A percentile compares a stretch with the other conserved stretches of the same genome.
Evolutionary conservation across 2,113 vertebrate genomes (phyloP).

Genomic region (Blennius ocellaris): DNA sequence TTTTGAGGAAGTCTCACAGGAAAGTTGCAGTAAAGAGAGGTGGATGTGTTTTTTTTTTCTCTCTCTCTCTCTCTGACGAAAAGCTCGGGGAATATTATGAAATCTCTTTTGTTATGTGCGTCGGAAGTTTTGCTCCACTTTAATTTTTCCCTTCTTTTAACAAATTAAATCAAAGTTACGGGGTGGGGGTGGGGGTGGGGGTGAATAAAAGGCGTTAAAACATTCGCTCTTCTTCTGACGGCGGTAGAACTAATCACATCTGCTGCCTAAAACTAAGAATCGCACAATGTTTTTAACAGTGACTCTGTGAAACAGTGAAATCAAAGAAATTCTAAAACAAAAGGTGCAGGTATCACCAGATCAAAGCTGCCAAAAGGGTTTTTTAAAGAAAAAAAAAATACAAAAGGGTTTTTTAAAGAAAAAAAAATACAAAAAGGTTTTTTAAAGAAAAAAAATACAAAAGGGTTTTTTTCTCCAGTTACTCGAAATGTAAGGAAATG

Average conservation of each 20-base stretch:
- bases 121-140: conserved; percentile 26
- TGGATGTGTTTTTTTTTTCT: conserved; percentile 56
- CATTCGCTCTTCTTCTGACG: background rate
- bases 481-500: too few species aligned
- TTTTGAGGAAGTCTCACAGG: conserved; percentile 66
- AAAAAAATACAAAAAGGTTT: too few species aligned
- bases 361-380: too few species aligned
- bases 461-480: too few species aligned
- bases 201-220: background rate
- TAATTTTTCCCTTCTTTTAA: conserved; percentile 16
- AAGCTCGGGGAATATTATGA: conserved; percentile 65
- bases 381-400: too few species aligned
- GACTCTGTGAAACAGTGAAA: background rate
- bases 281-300: background rate
- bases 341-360: too few species aligned
- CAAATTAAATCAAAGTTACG: conserved; percentile 49
- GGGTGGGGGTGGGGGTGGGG: background rate
- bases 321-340: too few species aligned
- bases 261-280: background rate
- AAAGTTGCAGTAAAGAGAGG: conserved; percentile 67
- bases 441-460: too few species aligned
- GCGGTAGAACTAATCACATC: background rate
- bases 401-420: too few species aligned
- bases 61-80: conserved; percentile 52
- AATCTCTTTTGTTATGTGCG: conserved; percentile 66